Evolutionary conservation across 2,797 vertebrate species (phyloP).

Genomic region (Dipus sagitta): DNA sequence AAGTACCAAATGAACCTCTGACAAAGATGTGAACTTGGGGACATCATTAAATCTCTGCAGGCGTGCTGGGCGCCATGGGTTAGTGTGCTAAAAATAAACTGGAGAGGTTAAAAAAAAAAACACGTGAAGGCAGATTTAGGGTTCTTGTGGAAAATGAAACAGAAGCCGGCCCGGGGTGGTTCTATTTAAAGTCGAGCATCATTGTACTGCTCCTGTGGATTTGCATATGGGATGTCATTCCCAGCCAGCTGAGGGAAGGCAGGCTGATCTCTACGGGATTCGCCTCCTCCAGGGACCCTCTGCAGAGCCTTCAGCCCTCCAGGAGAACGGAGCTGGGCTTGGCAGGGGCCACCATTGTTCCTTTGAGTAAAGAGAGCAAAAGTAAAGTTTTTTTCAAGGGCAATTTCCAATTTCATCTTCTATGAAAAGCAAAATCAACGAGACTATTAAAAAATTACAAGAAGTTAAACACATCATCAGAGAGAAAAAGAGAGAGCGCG

Average conservation of each 20-base stretch:
- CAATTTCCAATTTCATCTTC: constrained; percentile 70
- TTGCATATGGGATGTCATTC: neutral
- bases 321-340: fast-evolving
- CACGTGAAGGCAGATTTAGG: constrained; percentile 64
- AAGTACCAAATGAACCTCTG: neutral
- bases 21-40: neutral
- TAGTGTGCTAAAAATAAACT: constrained; percentile 75
- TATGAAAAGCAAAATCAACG: constrained; percentile 64
- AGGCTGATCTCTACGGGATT: neutral
- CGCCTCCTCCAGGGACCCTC: neutral
- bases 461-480: neutral
- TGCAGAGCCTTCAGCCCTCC: neutral
- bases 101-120: constrained; percentile 48
- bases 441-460: constrained; percentile 76
- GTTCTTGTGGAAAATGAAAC: constrained; percentile 72
- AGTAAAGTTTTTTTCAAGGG: constrained; percentile 63
- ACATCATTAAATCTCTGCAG: neutral
- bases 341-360: neutral
- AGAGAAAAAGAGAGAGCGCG: neutral
- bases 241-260: neutral
- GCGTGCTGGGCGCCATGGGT: constrained; percentile 51
- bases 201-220: constrained; percentile 17
- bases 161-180: constrained; percentile 69
- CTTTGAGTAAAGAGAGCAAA: constrained; percentile 26
- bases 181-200: constrained; percentile 72